phyloP scores from a whole-genome alignment of 1,140 invertebrate species.

The Bombus sibiricus region DNA sequence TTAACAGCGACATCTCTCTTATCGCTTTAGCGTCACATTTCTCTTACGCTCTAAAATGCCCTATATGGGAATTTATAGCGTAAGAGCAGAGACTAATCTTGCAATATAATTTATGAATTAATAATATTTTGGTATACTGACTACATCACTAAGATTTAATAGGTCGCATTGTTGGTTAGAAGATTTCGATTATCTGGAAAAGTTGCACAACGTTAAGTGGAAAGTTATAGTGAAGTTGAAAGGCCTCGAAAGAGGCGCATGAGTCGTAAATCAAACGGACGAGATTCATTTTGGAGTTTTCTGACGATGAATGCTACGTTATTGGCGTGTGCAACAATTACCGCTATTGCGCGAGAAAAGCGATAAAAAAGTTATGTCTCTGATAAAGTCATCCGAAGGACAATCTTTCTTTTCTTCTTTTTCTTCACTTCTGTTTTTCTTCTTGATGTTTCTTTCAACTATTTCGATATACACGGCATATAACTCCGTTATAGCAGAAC shows the following conservation, averaged over 20 bases:
- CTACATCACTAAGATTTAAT: too few relatives aligned
- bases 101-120: too few relatives aligned
- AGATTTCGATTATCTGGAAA: neutral
- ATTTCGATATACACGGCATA: neutral
- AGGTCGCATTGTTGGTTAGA: neutral
- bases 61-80: neutral
- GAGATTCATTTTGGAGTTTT: conserved; percentile 6
- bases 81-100: too few relatives aligned
- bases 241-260: neutral
- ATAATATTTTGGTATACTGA: too few relatives aligned
- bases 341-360: conserved; percentile 32
- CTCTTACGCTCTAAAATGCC: neutral
- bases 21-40: neutral
- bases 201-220: neutral
- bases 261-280: neutral
- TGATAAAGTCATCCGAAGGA: neutral
- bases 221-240: neutral
- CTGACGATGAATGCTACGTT: neutral
- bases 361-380: conserved; percentile 24
- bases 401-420: neutral
- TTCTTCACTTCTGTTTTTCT: neutral
- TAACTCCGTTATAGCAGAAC: too few relatives aligned
- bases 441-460: neutral
- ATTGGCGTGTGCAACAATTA: neutral
- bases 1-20: neutral